Evolutionary conservation across 2,797 vertebrate genomes (phyloP), one percentile per base, ranked within the genome.

Genomic region (Pogonophryne albipinna): DNA sequence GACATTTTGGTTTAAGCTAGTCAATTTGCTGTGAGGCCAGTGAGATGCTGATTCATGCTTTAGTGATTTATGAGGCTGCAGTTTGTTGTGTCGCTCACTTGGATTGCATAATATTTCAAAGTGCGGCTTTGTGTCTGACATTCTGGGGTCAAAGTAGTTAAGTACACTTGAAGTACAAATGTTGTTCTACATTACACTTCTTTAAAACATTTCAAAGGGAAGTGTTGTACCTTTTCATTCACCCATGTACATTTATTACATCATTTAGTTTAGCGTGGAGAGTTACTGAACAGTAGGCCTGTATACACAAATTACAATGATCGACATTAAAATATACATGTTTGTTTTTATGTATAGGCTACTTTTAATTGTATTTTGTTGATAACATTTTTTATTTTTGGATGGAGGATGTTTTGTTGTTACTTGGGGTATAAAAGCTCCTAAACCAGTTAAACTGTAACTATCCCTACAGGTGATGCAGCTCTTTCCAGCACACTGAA

Each of bases 61-160:
- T 20, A 47, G n/a, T 27, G 4, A 19, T 71, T 71, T 56, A 61
- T 46, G n/a, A 70, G 16, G 41, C 34, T 38, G 34, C 34, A 38
- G 8, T 38, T 7, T 38, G 34, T 38, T 38, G 34, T 38, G 34
- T 38, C 34, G 34, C 34, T 38, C 34, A 38, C 34, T 38, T 38
- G 34, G 34, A 38, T 38, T 38, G 34, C 34, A 38, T 38, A 38
- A 38, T 38, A 27, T 27, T 27, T 27, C 4, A 38, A 38, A 38
- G 34, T 38, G 34, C 8, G 8, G 34, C 34, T 38, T 38, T 20
- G 47, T 42, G 47, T 20, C 42, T 16, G 9, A 42, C 13, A 16
- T 10, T 11, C 59, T 51, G 23, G 23, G 15, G 19, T 50, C 3
- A 34, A 49, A 34, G 14, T 44, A 52, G 16, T 44, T 16, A 23